Evolutionary conservation across 2,888 invertebrate genomes (phyloP).

Genomic region (Zhengitettix transpicula): DNA sequence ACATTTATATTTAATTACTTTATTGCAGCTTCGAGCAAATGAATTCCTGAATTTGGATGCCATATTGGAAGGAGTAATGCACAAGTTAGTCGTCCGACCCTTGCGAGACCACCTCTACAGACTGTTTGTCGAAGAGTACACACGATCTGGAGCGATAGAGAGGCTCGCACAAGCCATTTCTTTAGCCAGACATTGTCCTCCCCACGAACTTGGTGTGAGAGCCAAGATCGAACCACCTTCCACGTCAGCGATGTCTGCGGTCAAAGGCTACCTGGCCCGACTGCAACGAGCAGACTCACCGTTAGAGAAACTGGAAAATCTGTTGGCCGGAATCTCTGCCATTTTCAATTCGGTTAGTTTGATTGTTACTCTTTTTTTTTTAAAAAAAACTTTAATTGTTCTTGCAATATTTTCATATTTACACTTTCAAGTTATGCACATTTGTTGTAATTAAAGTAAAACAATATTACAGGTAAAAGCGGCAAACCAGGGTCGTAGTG

Average conservation of each 20-base stretch:
- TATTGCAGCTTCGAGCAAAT: slow-evolving; percentile 55
- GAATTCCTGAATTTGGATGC: slow-evolving; percentile 93
- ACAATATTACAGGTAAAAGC: slow-evolving; percentile 40
- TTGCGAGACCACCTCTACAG: slow-evolving; percentile 68
- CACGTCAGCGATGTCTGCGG: slow-evolving; percentile 53
- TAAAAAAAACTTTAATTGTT: no score
- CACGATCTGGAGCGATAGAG: slow-evolving; percentile 50
- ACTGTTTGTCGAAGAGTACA: slow-evolving; percentile 79
- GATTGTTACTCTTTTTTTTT: not conserved
- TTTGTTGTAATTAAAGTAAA: not conserved
- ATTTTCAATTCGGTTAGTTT: slow-evolving; percentile 51
- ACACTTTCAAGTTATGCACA: not conserved
- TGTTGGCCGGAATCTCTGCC: slow-evolving; percentile 73
- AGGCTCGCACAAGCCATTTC: slow-evolving; percentile 54
- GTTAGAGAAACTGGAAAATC: slow-evolving; percentile 78
- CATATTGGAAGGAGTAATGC: slow-evolving; percentile 87
- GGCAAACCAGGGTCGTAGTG: slow-evolving; percentile 34
- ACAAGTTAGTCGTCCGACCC: slow-evolving; percentile 75
- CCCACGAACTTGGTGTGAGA: slow-evolving; percentile 51
- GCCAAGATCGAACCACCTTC: slow-evolving; percentile 64
- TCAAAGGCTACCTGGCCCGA: slow-evolving; percentile 59
- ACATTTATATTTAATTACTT: not conserved
- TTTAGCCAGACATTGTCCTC: slow-evolving; percentile 47
- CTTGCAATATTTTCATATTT: not conserved
- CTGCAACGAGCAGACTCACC: slow-evolving; percentile 87